Percentiles rank a stretch among this genome's conserved stretches.
Conservation (phyloP, 2,888 invertebrate species). For the Eupeodes luniger region DNA sequence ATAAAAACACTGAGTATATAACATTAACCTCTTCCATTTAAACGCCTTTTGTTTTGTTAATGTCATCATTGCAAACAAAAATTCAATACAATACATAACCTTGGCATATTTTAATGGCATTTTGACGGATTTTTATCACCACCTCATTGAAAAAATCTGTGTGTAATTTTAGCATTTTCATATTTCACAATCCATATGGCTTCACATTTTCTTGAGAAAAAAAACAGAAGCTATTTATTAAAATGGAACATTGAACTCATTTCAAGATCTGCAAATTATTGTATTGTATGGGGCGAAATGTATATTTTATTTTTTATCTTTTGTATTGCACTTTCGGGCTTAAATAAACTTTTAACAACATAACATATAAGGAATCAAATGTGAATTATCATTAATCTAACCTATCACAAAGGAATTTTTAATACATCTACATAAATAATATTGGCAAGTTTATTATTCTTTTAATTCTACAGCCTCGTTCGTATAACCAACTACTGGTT, state of each 20-base stretch:
- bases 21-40: no score
- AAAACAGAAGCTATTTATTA: background rate
- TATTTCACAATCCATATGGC: no score
- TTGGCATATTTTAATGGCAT: no score
- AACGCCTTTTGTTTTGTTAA: no score
- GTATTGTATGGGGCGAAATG: background rate
- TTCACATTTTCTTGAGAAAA: no score
- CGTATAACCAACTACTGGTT: conserved; percentile 78
- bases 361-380: background rate
- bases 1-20: no score
- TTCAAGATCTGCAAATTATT: background rate
- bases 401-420: conserved; percentile 43
- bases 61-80: no score
- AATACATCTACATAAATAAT: background rate
- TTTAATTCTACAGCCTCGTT: conserved; percentile 83
- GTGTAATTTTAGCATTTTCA: no score
- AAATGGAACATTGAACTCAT: conserved; percentile 38
- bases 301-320: background rate
- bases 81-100: no score
- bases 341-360: conserved; percentile 14
- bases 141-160: no score
- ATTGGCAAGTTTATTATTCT: conserved; percentile 78
- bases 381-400: conserved; percentile 1
- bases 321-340: conserved; percentile 52
- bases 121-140: no score